Evolutionary conservation across 2,797 vertebrate species (phyloP).

Genomic region (Lemur catta): DNA sequence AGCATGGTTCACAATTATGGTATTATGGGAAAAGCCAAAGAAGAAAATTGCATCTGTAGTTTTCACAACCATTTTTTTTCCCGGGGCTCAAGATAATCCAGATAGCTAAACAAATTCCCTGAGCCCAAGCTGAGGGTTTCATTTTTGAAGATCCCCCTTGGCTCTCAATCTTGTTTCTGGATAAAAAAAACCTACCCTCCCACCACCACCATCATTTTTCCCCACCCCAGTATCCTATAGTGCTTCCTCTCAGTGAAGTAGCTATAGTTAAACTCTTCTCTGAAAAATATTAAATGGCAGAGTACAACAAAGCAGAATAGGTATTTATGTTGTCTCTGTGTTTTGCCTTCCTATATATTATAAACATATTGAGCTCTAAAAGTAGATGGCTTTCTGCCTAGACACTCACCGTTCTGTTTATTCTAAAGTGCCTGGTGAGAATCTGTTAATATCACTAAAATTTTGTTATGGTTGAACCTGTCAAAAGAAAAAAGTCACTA

Average conservation of each 20-base stretch:
- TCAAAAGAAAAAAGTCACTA: conserved; percentile 3
- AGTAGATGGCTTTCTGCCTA: conserved; percentile 49
- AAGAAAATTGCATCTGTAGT: conserved; percentile 52
- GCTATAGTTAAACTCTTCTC: not conserved
- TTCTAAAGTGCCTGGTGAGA: conserved; percentile 7
- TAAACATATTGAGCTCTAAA: conserved; percentile 34
- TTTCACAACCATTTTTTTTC: conserved; percentile 44
- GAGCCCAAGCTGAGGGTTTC: not conserved
- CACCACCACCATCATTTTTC: not conserved
- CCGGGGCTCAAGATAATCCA: not conserved
- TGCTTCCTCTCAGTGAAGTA: not conserved
- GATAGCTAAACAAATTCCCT: not conserved
- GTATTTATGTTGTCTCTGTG: not conserved
- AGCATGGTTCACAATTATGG: conserved; percentile 43
- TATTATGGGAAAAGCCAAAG: conserved; percentile 55
- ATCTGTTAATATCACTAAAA: conserved; percentile 49
- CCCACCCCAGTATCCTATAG: too few species aligned
- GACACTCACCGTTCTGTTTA: conserved; percentile 44
- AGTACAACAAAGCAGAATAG: conserved; percentile 5
- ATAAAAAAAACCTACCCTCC: not conserved
- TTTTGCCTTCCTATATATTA: not conserved
- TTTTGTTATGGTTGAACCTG: not conserved
- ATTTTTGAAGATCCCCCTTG: not conserved
- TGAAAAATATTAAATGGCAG: not conserved
- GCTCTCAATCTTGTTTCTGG: not conserved